Percentiles rank a stretch among this genome's conserved stretches.
These are phyloP conservation scores for Drosophila rhopaloa DNA, from an alignment of 1,140 invertebrate species.

Conservation along the genomic window DNA sequence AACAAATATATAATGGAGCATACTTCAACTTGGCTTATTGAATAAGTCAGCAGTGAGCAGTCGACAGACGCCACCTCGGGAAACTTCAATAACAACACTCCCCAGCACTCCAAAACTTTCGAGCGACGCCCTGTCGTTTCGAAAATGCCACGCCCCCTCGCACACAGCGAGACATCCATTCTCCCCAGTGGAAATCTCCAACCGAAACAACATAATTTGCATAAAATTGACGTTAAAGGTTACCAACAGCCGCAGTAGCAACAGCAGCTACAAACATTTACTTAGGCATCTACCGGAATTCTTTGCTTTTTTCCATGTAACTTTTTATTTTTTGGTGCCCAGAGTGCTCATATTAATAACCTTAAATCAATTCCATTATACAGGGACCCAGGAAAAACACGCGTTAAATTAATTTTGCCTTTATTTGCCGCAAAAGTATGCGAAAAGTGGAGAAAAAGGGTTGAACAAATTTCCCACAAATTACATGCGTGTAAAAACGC, in stretches of 20 bases:
- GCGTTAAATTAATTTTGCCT: slow-evolving; percentile 83
- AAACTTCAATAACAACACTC: slow-evolving; percentile 81
- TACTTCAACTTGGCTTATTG: slow-evolving; percentile 84
- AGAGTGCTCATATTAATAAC: slow-evolving; percentile 77
- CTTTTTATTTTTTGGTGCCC: slow-evolving; percentile 13
- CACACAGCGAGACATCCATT: slow-evolving; percentile 14
- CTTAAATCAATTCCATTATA: slow-evolving; percentile 84
- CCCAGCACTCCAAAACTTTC: slow-evolving; percentile 61
- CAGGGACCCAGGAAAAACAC: slow-evolving; percentile 64
- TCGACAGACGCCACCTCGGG: slow-evolving; percentile 44
- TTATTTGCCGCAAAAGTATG: slow-evolving; percentile 60
- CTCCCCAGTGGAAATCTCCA: slow-evolving; percentile 36
- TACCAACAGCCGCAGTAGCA: slow-evolving; percentile 51
- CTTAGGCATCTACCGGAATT: slow-evolving; percentile 60
- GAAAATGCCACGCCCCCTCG: slow-evolving; percentile 57
- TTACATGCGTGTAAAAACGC: slow-evolving; percentile 73
- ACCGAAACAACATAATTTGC: slow-evolving; percentile 82
- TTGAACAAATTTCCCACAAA: slow-evolving; percentile 72
- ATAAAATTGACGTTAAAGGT: slow-evolving; percentile 85
- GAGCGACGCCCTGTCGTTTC: slow-evolving; percentile 71
- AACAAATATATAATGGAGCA: slow-evolving; percentile 67
- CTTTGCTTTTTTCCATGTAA: slow-evolving; percentile 22
- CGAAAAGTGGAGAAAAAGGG: slow-evolving; percentile 54
- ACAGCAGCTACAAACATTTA: slow-evolving; percentile 75
- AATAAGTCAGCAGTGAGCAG: slow-evolving; percentile 75